Conservation (phyloP, 64 coral and sea anemone species). For the Astreopora myriophthalma region DNA sequence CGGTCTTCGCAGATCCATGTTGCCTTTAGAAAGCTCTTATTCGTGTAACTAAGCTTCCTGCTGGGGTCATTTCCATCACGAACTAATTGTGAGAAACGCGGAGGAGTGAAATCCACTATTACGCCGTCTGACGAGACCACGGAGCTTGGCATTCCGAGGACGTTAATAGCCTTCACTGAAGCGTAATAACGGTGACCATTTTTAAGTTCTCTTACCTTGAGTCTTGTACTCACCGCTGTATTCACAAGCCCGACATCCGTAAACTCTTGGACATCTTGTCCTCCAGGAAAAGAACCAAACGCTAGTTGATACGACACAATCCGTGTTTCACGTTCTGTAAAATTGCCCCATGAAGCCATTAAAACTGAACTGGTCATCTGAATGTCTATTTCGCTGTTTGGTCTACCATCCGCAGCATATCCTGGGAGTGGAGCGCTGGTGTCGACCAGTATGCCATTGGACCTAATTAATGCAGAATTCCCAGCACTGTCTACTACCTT, state of each 20-base stretch:
- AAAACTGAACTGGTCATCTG: slow-evolving; percentile 86
- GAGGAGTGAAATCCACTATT: slow-evolving; percentile 82
- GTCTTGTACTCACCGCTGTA: slow-evolving; percentile 73
- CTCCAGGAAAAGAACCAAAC: slow-evolving; percentile 74
- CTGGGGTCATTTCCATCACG: slow-evolving; percentile 57
- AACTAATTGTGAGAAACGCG: slow-evolving; percentile 64
- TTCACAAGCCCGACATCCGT: slow-evolving; percentile 79
- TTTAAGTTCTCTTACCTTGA: slow-evolving; percentile 71
- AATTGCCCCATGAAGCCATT: slow-evolving; percentile 80
- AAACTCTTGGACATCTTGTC: slow-evolving; percentile 77
- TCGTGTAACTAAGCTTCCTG: slow-evolving; percentile 51
- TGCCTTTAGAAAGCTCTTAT: background rate
- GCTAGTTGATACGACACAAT: slow-evolving; percentile 78
- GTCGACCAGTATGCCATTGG: slow-evolving; percentile 85
- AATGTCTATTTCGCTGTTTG: slow-evolving; percentile 55
- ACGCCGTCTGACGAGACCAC: slow-evolving; percentile 85
- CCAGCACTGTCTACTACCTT: slow-evolving; percentile 83
- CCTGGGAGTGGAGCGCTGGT: slow-evolving; percentile 75
- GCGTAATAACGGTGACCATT: slow-evolving; percentile 90
- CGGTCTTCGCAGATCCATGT: slow-evolving; percentile 81
- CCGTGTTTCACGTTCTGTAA: slow-evolving; percentile 76
- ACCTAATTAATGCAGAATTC: slow-evolving; percentile 72
- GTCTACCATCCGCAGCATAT: slow-evolving; percentile 72
- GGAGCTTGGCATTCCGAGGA: slow-evolving; percentile 77
- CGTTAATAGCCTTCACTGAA: slow-evolving; percentile 81